Evolutionary conservation across 2,113 vertebrate species (phyloP).

Genomic region (Willisornis vidua): DNA sequence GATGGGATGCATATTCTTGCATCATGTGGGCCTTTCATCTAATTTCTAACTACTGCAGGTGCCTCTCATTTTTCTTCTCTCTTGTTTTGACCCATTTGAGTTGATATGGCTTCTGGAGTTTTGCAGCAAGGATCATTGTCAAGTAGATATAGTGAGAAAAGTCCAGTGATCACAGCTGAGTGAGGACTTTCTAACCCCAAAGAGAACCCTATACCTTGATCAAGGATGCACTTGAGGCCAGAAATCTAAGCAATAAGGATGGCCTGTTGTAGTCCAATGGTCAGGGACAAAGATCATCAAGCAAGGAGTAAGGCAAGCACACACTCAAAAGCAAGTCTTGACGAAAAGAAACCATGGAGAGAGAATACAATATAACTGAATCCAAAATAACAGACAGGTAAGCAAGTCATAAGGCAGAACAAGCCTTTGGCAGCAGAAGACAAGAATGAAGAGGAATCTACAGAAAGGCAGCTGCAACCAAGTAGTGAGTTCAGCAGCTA

Average conservation of each 20-base stretch:
- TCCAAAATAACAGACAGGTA: background rate
- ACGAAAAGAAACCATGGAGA: background rate
- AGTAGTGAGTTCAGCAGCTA: background rate
- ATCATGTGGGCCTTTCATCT: background rate
- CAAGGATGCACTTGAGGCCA: background rate
- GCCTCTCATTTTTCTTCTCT: background rate
- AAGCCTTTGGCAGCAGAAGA: background rate
- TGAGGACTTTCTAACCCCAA: background rate
- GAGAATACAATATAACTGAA: background rate
- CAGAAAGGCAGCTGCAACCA: background rate
- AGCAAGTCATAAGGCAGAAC: background rate
- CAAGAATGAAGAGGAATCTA: background rate
- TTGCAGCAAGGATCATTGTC: background rate
- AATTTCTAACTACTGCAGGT: background rate
- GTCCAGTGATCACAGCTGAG: background rate
- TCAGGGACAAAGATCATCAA: background rate
- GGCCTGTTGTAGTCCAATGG: background rate
- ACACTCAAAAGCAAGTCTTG: background rate
- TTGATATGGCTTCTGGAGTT: background rate
- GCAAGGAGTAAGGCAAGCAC: background rate
- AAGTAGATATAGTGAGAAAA: background rate
- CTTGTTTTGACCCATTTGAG: background rate
- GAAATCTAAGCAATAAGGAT: background rate
- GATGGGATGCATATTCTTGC: background rate
- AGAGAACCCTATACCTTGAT: background rate